Evolutionary conservation across 2,888 invertebrate species (phyloP), one percentile per base, ranked within the genome.

Genomic region (Lingula anatina): DNA sequence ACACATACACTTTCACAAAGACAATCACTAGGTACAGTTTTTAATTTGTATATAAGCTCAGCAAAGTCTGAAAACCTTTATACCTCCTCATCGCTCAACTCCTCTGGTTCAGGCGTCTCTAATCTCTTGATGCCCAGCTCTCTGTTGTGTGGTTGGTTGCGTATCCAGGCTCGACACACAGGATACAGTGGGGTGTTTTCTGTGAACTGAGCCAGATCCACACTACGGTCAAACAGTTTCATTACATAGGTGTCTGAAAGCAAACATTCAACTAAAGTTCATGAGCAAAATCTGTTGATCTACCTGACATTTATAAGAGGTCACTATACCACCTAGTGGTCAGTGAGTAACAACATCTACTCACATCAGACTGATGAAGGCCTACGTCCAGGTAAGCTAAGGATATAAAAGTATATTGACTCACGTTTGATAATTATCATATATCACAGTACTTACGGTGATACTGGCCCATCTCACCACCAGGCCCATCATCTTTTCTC

Each of bases 111-210:
- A 31, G n/a, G n/a, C n/a, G n/a, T n/a, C n/a, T n/a, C n/a, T n/a
- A n/a, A n/a, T n/a, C n/a, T n/a, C n/a, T n/a, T n/a, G n/a, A n/a
- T n/a, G n/a, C n/a, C n/a, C n/a, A n/a, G n/a, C n/a, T 55, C 41
- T 40, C 55, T 53, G 31, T 54, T 57, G 44, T 58, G 53, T 2
- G 90, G 90, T 67, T 88, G 86, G 76, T 91, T 91, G 20, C 85
- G 84, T 78, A 92, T 89, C 91, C 95, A 96, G 1, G 94, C 93
- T 46, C 95, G 82, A 66, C 94, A 94, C 51, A 96, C 90, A 0
- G 94, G 93, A 78, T 95, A 96, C 3, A 96, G 80, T 0, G 94
- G 88, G 0, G 93, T 87, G 47, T 86, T 85, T 59, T 92, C 91
- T 52, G 83, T 84, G 77, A 94, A 96, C 75, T 90, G 88, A 0